A percentile compares a stretch with the other conserved stretches of the same genome.
phyloP scores from a whole-genome alignment of 1,140 invertebrate species.

The Drosophila ogumai region DNA sequence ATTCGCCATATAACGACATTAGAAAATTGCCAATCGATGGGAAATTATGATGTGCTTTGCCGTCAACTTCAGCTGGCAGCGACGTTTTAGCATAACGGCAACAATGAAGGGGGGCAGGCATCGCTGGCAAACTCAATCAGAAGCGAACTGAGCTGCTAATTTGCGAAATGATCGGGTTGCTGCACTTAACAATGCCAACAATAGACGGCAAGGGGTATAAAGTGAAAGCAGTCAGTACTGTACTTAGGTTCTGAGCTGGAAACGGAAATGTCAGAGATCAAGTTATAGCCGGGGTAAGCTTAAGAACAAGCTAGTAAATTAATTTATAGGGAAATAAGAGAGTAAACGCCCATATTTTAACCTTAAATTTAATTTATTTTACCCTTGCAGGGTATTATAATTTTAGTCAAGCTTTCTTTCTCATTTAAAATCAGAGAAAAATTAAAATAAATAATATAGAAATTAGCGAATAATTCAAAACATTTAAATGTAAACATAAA shows the following conservation, averaged over 20 bases:
- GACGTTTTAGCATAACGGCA: conserved; percentile 38
- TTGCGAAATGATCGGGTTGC: conserved; percentile 21
- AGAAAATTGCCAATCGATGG: conserved; percentile 69
- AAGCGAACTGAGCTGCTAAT: conserved; percentile 28
- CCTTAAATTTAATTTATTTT: too few relatives aligned
- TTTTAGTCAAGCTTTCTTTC: too few relatives aligned
- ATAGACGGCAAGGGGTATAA: neutral
- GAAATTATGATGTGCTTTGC: conserved; percentile 61
- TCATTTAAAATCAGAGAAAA: too few relatives aligned
- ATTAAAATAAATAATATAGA: too few relatives aligned
- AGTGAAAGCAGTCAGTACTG: neutral
- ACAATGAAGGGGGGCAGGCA: conserved; percentile 3
- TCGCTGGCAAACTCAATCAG: conserved; percentile 27
- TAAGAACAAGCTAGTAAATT: too few relatives aligned
- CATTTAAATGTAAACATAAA: too few relatives aligned
- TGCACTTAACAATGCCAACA: conserved; percentile 13
- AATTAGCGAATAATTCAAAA: too few relatives aligned
- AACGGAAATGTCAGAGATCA: neutral
- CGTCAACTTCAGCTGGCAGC: conserved; percentile 42
- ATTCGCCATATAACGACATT: conserved; percentile 49
- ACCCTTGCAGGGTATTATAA: too few relatives aligned
- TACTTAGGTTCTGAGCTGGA: too few relatives aligned
- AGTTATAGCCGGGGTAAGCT: neutral
- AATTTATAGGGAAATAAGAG: too few relatives aligned
- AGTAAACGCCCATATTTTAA: too few relatives aligned